Percentiles rank a stretch among this genome's conserved stretches.
Conservation (phyloP, 2,113 vertebrate genomes). For the Pelecanoides urinatrix region DNA sequence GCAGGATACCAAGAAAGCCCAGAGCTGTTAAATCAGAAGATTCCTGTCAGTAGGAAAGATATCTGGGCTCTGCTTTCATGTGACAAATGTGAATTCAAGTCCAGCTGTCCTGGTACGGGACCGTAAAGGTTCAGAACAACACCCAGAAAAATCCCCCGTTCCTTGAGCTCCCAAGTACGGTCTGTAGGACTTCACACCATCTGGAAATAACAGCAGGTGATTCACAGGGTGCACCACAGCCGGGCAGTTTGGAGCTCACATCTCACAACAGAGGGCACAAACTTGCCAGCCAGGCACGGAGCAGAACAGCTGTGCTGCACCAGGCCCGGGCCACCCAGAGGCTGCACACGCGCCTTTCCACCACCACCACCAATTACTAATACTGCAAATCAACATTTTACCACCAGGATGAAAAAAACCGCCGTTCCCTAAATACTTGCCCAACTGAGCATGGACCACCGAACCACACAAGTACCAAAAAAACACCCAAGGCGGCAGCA, state of each 20-base stretch:
- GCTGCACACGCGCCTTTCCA: neutral
- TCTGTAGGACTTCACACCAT: neutral
- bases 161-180: neutral
- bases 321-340: neutral
- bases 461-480: neutral
- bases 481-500: neutral
- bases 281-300: neutral
- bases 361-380: neutral
- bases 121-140: neutral
- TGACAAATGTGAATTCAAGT: neutral
- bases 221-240: too few relatives aligned
- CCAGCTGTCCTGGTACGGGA: neutral
- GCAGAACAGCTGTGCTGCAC: neutral
- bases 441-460: neutral
- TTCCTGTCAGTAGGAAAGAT: neutral
- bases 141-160: neutral
- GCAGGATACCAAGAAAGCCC: neutral
- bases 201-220: neutral
- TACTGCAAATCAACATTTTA: neutral
- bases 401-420: neutral
- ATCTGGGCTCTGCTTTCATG: neutral
- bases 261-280: neutral
- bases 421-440: neutral
- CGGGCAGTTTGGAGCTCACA: neutral
- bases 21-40: neutral